Base-by-base conservation (phyloP, 2,113 vertebrate species). In the Gavia stellata region DNA sequence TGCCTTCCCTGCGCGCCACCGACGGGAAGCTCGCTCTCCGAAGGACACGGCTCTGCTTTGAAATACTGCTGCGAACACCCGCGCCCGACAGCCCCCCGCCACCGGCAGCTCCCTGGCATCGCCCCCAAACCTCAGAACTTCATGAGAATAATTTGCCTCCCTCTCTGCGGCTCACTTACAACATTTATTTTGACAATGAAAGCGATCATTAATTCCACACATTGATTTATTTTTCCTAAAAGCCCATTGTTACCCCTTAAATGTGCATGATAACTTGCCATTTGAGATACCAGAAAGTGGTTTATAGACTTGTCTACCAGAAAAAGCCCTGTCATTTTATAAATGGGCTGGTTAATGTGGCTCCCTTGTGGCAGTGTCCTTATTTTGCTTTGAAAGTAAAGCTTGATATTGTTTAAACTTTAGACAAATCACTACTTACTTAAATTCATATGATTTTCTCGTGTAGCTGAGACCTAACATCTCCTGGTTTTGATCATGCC, bases 201-300 rank as follows among this genome's bases (percentile, higher is more conserved):
- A 91, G 61, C 7, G 3, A 49, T 45, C 66, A 19, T 86, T 93
- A 91, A 84, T 86, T 86, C 75, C 55, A 67, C 56, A 45, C 83
- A 15, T 26, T 86, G 91, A 94, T 96, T 96, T 94, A 92, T 89
- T 94, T 86, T 89, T 91, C 91, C 77, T 86, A 81, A 93, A 94
- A 93, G n/a, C 61, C 72, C 65, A 89, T 95, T 96, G 94, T 95
- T 96, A 45, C 19, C 18, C 67, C 53, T 66, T 78, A 95, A 95
- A 80, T 61, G 83, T 21, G 61, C 75, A 83, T 38, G 86, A 73
- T 91, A 86, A 84, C 73, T 88, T 84, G 89, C 83, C 74, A 36
- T 81, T 61, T 92, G 86, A 94, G 94, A 73, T 86, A 95, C 84
- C 66, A 91, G 74, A 61, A 53, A 85, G 61, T 58, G 36, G 36